Evolutionary conservation across 2,888 invertebrate genomes (phyloP).

Genomic region (Eumacrocentrus americanus): DNA sequence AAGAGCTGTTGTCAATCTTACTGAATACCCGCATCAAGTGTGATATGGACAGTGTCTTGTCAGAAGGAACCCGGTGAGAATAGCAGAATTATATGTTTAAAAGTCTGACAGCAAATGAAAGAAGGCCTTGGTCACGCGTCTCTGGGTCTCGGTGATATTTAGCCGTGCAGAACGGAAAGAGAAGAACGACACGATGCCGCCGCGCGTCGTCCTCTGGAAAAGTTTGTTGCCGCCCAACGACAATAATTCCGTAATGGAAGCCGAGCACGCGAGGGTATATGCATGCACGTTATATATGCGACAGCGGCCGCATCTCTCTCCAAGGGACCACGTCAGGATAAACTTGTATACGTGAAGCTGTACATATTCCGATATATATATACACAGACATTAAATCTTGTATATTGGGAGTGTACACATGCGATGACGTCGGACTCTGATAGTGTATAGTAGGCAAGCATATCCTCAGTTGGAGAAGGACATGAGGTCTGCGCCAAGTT

Average conservation of each 20-base stretch:
- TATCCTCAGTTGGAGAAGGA: neutral
- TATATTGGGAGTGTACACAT: neutral
- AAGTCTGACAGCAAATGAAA: conserved; percentile 1
- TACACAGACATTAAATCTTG: neutral
- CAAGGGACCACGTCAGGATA: neutral
- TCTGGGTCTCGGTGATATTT: conserved; percentile 15
- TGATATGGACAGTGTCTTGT: neutral
- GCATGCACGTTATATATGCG: conserved; percentile 4
- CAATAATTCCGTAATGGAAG: conserved; percentile 37
- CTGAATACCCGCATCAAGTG: neutral
- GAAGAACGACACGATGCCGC: neutral
- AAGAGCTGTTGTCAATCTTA: neutral
- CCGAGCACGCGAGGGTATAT: conserved; percentile 29
- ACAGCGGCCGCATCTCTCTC: neutral
- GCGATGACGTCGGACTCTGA: neutral
- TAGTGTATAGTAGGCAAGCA: neutral
- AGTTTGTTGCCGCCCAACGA: conserved; percentile 13
- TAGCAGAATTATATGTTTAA: neutral
- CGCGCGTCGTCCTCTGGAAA: conserved; percentile 9
- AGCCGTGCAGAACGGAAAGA: conserved; percentile 16
- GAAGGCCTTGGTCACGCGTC: conserved; percentile 16
- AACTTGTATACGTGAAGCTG: neutral
- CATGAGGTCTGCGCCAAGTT: conserved; percentile 12
- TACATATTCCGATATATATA: neutral
- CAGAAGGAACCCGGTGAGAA: neutral